A percentile compares a stretch with the other conserved stretches of the same genome.
Conservation (phyloP, 2,888 invertebrate genomes). For the Sthenelais limicola region DNA sequence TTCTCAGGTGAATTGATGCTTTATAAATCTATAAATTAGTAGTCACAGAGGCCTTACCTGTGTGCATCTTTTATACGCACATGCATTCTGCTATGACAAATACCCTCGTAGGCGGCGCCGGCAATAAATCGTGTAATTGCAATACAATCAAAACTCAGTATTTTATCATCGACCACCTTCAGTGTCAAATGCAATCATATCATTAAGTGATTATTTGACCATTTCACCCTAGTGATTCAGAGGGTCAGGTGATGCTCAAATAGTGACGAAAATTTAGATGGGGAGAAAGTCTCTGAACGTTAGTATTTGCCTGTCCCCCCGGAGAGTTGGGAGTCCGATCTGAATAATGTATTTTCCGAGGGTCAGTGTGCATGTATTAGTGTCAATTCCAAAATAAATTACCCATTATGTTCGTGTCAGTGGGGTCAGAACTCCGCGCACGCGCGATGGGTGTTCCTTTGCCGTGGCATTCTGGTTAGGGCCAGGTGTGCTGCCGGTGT, state of each 20-base stretch:
- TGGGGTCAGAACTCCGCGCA: slow-evolving; percentile 25
- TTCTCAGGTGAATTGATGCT: no score
- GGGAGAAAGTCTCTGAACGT: no score
- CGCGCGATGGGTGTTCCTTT: slow-evolving; percentile 32
- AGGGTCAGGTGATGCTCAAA: not conserved
- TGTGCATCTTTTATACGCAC: no score
- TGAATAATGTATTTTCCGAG: slow-evolving; percentile 37
- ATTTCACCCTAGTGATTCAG: not conserved
- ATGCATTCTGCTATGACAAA: no score
- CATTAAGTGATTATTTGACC: slow-evolving; percentile 29
- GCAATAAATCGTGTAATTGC: no score
- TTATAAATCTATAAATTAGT: no score
- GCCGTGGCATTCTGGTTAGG: slow-evolving; percentile 16
- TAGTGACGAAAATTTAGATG: no score
- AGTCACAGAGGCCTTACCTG: no score
- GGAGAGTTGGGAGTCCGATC: not conserved
- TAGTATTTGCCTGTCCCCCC: not conserved
- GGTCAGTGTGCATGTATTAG: slow-evolving; percentile 36
- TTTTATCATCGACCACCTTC: no score
- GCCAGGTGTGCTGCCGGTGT: slow-evolving; percentile 29
- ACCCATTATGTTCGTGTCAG: slow-evolving; percentile 30
- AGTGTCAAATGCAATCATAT: slow-evolving; percentile 36
- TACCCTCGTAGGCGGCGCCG: no score
- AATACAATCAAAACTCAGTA: no score
- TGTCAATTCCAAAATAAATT: slow-evolving; percentile 37